Percentiles rank a stretch among this genome's conserved stretches.
Evolutionary conservation across 1,140 invertebrate genomes (phyloP).

Genomic region (Luehdorfia chinensis): DNA sequence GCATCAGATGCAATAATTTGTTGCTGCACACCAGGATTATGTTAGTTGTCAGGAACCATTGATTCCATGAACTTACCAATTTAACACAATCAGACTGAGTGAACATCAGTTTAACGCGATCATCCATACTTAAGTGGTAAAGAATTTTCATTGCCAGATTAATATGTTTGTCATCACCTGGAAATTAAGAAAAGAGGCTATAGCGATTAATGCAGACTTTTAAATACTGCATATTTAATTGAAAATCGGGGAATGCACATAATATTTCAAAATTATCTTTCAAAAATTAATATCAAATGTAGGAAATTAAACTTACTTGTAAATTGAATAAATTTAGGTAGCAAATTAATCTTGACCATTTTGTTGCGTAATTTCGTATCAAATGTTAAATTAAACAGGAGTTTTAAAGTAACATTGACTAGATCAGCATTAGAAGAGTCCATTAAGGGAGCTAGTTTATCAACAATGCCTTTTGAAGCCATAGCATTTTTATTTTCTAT

Average conservation of each 20-base stretch:
- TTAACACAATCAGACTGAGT: conserved; percentile 97
- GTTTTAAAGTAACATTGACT: conserved; percentile 90
- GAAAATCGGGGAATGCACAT: too few relatives aligned
- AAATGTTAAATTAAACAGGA: conserved; percentile 98
- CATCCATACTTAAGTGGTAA: conserved; percentile 97
- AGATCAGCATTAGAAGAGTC: conserved; percentile 88
- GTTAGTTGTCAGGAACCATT: too few relatives aligned
- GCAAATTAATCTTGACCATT: conserved; percentile 93
- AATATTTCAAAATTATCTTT: too few relatives aligned
- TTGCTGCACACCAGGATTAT: too few relatives aligned
- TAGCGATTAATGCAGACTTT: too few relatives aligned
- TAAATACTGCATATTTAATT: too few relatives aligned
- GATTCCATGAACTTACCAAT: conserved; percentile 86
- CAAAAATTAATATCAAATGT: neutral
- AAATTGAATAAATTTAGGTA: conserved; percentile 93
- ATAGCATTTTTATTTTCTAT: conserved; percentile 96
- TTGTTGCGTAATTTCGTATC: conserved; percentile 90
- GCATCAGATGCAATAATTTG: too few relatives aligned
- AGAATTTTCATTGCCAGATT: conserved; percentile 92
- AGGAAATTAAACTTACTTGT: conserved; percentile 81
- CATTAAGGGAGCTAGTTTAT: conserved; percentile 85
- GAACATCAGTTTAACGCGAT: conserved; percentile 96
- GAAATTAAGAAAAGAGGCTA: conserved; percentile 47
- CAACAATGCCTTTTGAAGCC: conserved; percentile 85
- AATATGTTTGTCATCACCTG: conserved; percentile 91